Evolutionary conservation across 2,888 invertebrate species (phyloP), one percentile per base, ranked within the genome.

Genomic region (Galeruca laticollis): DNA sequence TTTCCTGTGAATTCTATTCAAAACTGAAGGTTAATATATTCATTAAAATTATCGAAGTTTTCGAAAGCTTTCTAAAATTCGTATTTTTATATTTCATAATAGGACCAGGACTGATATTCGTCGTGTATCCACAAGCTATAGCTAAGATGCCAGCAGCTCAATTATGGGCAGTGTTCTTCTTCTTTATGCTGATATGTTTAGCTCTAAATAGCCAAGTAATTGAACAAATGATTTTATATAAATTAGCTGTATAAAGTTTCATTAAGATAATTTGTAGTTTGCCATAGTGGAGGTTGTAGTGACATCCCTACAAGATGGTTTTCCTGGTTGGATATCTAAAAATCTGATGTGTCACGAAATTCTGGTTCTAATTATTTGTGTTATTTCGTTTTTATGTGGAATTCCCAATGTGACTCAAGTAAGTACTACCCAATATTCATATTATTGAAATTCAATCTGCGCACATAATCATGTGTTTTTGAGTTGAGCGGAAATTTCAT

Each of bases 211-310:
- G 94, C 85, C 94, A 95, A 90, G 94, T 94, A 87, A 84, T 57
- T 40, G 68, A 60, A 18, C 31, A 59, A 21, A 51, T 62, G 21
- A 57, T 62, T 61, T 43, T 71, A 70, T 70, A 52, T 59, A 63
- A 59, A 69, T 40, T 68, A 65, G 57, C 37, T 49, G 49, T 71
- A 69, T 71, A 64, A 66, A 73, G 69, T 71, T 73, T 73, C 73
- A 73, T 73, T 63, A 71, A 73, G 73, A 62, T 72, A 70, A 68
- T 76, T 90, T 90, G 75, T 87, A 96, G 94, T 97, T 97, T 86
- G 96, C 97, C 37, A 94, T 96, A 73, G 96, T 97, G 57, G 97
- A 97, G 87, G 97, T 97, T 6, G 95, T 97, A 2, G 94, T 97
- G 2, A 96, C 97, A 2, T 95, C 96, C 6, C 93, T 97, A 78